Evolutionary conservation across 2,113 vertebrate genomes (phyloP).

Genomic region (Taurulus bubalis): DNA sequence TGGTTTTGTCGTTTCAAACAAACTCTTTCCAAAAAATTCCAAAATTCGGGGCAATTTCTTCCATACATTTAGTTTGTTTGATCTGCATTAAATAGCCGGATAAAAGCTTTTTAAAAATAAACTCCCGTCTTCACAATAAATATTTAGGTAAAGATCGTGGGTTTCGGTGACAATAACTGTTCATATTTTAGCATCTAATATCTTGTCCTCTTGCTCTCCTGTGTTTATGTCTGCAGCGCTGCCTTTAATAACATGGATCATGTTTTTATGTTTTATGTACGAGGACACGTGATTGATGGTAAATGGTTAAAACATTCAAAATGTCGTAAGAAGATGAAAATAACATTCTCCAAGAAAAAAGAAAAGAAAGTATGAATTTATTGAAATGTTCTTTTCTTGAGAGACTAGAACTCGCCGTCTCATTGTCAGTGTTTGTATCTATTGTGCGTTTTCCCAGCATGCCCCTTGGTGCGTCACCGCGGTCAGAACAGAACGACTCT

Average conservation of each 20-base stretch:
- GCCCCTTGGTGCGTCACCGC: constrained; percentile 16
- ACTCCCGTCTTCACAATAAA: too few species aligned
- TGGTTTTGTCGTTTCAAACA: background rate
- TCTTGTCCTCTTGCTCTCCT: too few species aligned
- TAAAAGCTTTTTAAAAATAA: too few species aligned
- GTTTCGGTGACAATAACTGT: too few species aligned
- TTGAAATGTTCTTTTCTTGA: background rate
- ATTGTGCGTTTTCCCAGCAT: constrained; percentile 34
- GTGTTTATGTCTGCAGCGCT: background rate
- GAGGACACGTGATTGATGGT: background rate
- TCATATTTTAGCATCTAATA: too few species aligned
- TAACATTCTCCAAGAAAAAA: background rate
- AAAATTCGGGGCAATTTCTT: too few species aligned
- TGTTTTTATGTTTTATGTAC: too few species aligned
- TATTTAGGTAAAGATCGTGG: too few species aligned
- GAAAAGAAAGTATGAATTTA: background rate
- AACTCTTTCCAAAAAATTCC: too few species aligned
- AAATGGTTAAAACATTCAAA: background rate
- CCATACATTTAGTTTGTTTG: too few species aligned
- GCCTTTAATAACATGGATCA: background rate
- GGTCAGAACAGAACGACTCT: constrained; percentile 58
- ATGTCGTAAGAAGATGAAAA: too few species aligned
- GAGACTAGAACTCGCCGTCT: background rate
- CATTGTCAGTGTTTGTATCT: background rate
- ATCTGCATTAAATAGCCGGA: too few species aligned